Evolutionary conservation across 2,797 vertebrate species (phyloP), one percentile per base, ranked within the genome.

Genomic region (Anguilla megastoma): DNA sequence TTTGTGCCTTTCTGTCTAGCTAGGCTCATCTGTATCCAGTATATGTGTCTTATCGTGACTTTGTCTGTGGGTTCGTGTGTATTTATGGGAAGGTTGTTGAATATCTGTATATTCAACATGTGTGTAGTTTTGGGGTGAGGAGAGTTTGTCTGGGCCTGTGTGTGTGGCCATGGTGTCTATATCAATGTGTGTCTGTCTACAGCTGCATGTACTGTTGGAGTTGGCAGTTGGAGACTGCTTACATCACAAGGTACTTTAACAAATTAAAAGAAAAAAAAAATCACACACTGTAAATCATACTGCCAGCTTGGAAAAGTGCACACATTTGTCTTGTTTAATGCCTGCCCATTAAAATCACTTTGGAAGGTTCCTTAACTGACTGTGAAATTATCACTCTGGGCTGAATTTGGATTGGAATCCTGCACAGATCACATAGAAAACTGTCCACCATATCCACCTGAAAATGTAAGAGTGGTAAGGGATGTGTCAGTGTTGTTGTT

Each of bases 211-310:
- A 56, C 66, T 85, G 89, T 86, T 86, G 87, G 69, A 86, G 84
- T 90, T 90, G 90, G 91, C 90, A 56, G 86, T 87, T 86, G 88
- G 87, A 90, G 91, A 90, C 36, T 86, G 84, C 87, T 93, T 91
- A 93, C 90, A 92, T 92, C 92, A 91, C 90, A 88, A 91, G 90
- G 87, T 94, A 94, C 93, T 92, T 92, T 91, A 93, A 93, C 91
- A 92, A 92, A 93, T 93, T 93, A 92, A 93, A 94, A 91, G 24
- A 69, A 84, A 86, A 69, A 89, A 91, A 91, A 90, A 90, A 90
- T 92, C 90, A 87, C 92, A 90, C 85, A 60, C 90, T 45, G 89
- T 92, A 92, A 93, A 93, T 92, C 90, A 90, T 86, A 79, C 54
- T 60, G 84, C 60, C 89, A 79, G 74, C 87, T 74, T 21, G 85